These are phyloP conservation scores for Chaenogobius annularis DNA, from an alignment of 2,113 vertebrate genomes.

Conservation along the genomic window DNA sequence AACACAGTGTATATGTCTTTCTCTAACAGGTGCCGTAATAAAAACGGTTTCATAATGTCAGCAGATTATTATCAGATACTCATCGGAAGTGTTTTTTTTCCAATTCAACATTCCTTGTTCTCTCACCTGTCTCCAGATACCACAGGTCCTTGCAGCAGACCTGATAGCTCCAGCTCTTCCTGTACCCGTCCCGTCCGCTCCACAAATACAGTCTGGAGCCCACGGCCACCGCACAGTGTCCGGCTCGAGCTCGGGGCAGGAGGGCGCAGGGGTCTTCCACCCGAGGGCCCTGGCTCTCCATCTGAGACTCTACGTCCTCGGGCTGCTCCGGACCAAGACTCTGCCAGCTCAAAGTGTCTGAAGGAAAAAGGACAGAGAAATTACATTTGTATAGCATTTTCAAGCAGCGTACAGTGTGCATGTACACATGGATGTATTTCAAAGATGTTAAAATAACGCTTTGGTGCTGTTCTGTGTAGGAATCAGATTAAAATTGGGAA, in stretches of 20 bases:
- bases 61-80: too few relatives aligned
- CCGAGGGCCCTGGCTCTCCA: conserved; percentile 74
- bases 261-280: conserved; percentile 81
- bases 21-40: too few relatives aligned
- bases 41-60: too few relatives aligned
- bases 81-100: too few relatives aligned
- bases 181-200: conserved; percentile 95
- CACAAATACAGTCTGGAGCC: conserved; percentile 95
- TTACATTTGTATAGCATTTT: neutral
- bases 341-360: conserved; percentile 90
- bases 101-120: neutral
- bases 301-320: conserved; percentile 76
- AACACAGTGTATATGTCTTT: too few relatives aligned
- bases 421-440: too few relatives aligned
- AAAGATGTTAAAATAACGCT: too few relatives aligned
- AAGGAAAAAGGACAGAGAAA: neutral
- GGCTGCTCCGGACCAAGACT: conserved; percentile 81
- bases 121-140: conserved; percentile 96
- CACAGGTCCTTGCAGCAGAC: conserved; percentile 98
- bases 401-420: neutral
- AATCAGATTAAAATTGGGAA: too few relatives aligned
- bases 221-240: conserved; percentile 87
- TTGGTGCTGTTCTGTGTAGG: too few relatives aligned
- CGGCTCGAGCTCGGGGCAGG: conserved; percentile 87
- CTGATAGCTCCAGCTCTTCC: conserved; percentile 93